Conservation (phyloP, 2,797 vertebrate genomes). For the Columba guinea region DNA sequence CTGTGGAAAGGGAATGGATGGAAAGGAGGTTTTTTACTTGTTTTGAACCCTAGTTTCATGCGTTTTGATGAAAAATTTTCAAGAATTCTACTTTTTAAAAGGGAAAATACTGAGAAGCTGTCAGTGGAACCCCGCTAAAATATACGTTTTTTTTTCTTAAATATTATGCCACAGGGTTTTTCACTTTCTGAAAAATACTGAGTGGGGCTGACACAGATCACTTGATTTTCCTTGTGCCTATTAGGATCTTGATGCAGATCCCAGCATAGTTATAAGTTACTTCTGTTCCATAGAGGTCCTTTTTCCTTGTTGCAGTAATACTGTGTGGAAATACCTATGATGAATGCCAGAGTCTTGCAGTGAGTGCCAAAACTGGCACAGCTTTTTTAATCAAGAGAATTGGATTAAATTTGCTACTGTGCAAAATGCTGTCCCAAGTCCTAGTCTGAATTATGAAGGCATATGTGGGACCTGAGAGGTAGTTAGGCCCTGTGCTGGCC, state of each 20-base stretch:
- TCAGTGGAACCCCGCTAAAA: not conserved
- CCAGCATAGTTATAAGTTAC: not conserved
- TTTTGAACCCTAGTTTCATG: not conserved
- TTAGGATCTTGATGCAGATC: not conserved
- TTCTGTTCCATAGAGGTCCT: not conserved
- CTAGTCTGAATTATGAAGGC: not conserved
- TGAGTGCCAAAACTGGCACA: not conserved
- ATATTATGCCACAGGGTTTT: not conserved
- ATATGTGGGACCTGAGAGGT: not conserved
- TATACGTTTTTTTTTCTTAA: not conserved
- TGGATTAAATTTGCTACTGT: not conserved
- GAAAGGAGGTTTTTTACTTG: not conserved
- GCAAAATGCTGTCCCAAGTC: not conserved
- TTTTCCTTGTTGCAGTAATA: not conserved
- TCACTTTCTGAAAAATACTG: not conserved
- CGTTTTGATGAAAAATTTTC: not conserved
- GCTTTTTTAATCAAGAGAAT: not conserved
- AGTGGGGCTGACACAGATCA: not conserved
- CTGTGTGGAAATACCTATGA: not conserved
- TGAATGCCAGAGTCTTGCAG: not conserved
- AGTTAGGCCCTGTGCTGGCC: not conserved
- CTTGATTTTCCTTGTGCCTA: not conserved
- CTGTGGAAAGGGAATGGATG: fast-evolving
- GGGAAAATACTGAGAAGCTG: not conserved
- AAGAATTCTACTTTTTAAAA: not conserved